Percentiles rank a stretch among this genome's conserved stretches.
Conservation (phyloP, 92 coral and sea anemone species). For the Desmophyllum pertusum region DNA sequence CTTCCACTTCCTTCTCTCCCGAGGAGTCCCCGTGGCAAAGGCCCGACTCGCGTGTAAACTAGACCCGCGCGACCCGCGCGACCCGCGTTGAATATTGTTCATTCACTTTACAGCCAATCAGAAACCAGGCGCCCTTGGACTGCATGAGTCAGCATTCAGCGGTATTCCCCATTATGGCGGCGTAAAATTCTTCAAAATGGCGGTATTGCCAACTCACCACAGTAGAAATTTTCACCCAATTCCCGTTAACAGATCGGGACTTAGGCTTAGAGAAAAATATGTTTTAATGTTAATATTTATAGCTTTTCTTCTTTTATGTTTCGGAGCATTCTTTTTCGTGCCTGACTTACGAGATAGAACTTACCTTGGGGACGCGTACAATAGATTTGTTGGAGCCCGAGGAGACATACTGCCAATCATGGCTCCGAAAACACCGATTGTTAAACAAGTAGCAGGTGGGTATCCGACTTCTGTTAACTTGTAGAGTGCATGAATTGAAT, state of each 20-base stretch:
- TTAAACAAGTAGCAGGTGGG: slow-evolving; percentile 39
- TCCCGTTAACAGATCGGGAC: slow-evolving; percentile 84
- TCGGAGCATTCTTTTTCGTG: slow-evolving; percentile 98
- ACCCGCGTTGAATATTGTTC: too few species aligned
- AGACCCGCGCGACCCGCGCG: too few species aligned
- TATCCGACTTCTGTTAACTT: neutral
- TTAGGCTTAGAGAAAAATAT: slow-evolving; percentile 96
- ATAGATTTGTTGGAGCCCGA: slow-evolving; percentile 79
- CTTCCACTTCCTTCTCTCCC: too few species aligned
- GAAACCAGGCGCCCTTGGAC: slow-evolving; percentile 4
- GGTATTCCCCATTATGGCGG: slow-evolving; percentile 48
- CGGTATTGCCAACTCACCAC: slow-evolving; percentile 98
- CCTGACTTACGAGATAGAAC: slow-evolving; percentile 88
- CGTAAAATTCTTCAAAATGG: slow-evolving; percentile 59
- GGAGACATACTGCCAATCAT: slow-evolving; percentile 81
- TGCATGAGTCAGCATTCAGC: too few species aligned
- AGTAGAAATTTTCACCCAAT: slow-evolving; percentile 72
- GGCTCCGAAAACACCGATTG: slow-evolving; percentile 82
- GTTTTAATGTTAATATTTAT: slow-evolving; percentile 89
- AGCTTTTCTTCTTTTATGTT: slow-evolving; percentile 90
- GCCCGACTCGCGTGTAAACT: too few species aligned
- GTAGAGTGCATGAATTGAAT: neutral
- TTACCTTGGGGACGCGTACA: slow-evolving; percentile 87
- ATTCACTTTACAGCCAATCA: slow-evolving; percentile 5
- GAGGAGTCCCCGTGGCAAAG: too few species aligned